Conservation (phyloP, 2,888 invertebrate genomes). For the Hyppa rectilinea region DNA sequence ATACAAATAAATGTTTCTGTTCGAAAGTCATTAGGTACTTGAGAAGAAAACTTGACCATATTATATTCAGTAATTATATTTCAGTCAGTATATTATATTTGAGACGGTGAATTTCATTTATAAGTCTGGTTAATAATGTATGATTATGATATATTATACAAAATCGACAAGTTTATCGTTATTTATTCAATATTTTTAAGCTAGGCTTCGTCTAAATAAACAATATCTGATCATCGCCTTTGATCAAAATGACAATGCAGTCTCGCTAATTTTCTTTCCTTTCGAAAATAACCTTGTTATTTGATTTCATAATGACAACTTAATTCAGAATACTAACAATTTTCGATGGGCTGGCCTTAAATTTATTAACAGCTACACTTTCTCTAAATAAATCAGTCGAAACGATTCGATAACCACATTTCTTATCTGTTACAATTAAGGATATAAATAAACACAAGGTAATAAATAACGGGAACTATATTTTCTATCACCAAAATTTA, state of each 20-base stretch:
- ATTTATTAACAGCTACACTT: background rate
- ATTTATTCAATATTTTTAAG: background rate
- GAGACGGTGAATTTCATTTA: background rate
- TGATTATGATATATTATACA: too few species aligned
- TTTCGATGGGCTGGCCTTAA: background rate
- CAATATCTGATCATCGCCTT: too few species aligned
- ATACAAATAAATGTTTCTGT: background rate
- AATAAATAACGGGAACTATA: too few species aligned
- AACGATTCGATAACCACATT: background rate
- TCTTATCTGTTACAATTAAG: background rate
- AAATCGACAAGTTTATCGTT: background rate
- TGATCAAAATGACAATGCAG: background rate
- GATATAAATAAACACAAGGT: background rate
- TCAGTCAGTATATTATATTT: too few species aligned
- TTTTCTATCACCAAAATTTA: too few species aligned
- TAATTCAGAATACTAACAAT: background rate
- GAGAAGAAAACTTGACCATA: too few species aligned
- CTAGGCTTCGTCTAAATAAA: background rate
- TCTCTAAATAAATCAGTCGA: conserved; percentile 1
- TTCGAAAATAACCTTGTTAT: background rate
- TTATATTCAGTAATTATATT: too few species aligned
- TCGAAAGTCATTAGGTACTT: background rate
- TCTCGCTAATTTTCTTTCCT: background rate
- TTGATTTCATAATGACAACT: background rate
- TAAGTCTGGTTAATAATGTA: background rate